These are phyloP conservation scores for Eulemur macaco DNA, from an alignment of 2,113 vertebrate genomes.

Conservation along the genomic window DNA sequence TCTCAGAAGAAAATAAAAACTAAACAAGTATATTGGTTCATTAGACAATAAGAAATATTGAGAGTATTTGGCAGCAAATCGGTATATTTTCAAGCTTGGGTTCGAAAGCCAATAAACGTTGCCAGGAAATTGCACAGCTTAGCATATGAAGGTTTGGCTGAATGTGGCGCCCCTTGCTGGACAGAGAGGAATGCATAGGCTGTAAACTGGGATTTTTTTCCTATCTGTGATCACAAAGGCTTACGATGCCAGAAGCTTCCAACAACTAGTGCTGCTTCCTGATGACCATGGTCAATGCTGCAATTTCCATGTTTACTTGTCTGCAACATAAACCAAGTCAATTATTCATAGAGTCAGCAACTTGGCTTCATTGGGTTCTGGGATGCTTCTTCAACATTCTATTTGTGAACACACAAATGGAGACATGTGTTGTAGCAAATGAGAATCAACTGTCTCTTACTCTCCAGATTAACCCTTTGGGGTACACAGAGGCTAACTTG, in stretches of 20 bases:
- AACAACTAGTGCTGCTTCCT: neutral
- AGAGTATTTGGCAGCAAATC: neutral
- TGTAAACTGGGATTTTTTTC: neutral
- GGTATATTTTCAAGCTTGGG: neutral
- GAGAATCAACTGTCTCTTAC: neutral
- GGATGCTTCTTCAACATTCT: neutral
- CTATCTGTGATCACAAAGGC: neutral
- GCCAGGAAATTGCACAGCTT: neutral
- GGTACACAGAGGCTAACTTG: neutral
- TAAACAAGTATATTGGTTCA: neutral
- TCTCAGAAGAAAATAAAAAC: neutral
- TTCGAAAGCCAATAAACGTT: neutral
- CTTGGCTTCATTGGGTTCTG: neutral
- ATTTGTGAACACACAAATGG: neutral
- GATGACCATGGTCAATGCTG: no score
- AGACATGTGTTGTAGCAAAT: neutral
- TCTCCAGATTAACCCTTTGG: neutral
- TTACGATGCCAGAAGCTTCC: neutral
- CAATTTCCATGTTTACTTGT: neutral
- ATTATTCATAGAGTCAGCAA: neutral
- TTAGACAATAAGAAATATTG: neutral
- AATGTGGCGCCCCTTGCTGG: rapidly evolving
- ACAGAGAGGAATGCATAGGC: neutral
- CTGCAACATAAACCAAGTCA: neutral
- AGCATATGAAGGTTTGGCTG: neutral